Evolutionary conservation across 2,888 invertebrate species (phyloP), one percentile per base, ranked within the genome.

Genomic region (Entomobrya multifasciata): DNA sequence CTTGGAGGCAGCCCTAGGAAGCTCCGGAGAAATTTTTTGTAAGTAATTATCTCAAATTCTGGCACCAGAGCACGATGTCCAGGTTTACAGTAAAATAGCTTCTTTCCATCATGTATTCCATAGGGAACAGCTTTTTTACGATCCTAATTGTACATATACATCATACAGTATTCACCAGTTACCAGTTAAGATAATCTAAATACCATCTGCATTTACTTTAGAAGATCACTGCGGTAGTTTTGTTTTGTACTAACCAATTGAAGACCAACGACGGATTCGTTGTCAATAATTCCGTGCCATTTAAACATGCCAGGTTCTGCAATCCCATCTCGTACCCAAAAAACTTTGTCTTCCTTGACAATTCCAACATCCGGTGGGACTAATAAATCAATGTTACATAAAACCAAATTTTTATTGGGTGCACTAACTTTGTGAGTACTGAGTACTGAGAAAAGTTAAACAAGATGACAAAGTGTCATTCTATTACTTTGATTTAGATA

Each of bases 51-150:
- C 49, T 89, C 89, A 10, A 67, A 36, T n/a, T 67, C 82, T 4
- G 86, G 89, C 11, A 89, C 87, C 22, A 89, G n/a, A 22, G 89
- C 89, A 17, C 89, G 65, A 41, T 89, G 89, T 8, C 89, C 89
- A 1, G 89, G 89, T 83, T 89, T 89, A 13, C 89, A 89, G 41
- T 87, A 89, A 70, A 87, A 89, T 22, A 89, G 65, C 5, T 87
- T 87, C 62, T 87, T 87, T 15, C 89, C 89, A 80, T 89, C 89
- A 36, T 86, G 47, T 13, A 44, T 67, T 70, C 86, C 79, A 70
- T 79, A 89, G 13, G 89, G 89, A 22, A 89, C 87, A 1, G 79
- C 83, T 80, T 89, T 89, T 25, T 86, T 89, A 17, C 87, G 82
- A 36, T 89, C 88, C 88, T 88, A n/a, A 13, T n/a, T n/a, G n/a